Conservation (phyloP, 2,888 invertebrate genomes). For the Clanis bilineata region DNA sequence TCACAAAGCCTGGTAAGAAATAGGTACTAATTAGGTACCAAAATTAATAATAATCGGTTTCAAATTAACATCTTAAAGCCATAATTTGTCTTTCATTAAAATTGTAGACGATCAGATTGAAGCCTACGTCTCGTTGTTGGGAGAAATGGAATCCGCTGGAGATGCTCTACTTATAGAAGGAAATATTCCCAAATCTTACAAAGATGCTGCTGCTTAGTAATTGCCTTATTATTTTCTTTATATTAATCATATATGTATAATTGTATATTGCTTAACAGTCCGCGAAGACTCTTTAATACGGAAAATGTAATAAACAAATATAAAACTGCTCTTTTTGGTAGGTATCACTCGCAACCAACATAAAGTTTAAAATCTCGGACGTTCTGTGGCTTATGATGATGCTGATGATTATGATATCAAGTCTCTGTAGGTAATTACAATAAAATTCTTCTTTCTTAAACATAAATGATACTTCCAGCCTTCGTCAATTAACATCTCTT, state of each 20-base stretch:
- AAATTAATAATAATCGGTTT: neutral
- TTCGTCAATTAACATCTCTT: conserved; percentile 52
- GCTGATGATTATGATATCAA: no score
- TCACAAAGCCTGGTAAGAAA: conserved; percentile 59
- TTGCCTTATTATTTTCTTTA: conserved; percentile 27
- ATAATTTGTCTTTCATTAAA: neutral
- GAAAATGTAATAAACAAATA: no score
- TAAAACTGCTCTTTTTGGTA: no score
- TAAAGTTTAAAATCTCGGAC: no score
- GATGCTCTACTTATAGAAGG: conserved; percentile 53
- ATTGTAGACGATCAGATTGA: conserved; percentile 57
- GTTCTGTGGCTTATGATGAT: no score
- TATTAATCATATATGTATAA: no score
- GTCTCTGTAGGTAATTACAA: no score
- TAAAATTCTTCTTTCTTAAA: no score
- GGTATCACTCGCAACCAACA: no score
- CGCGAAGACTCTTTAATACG: no score
- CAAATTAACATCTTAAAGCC: neutral
- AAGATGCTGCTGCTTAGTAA: conserved; percentile 63
- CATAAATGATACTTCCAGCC: conserved; percentile 36
- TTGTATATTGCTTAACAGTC: no score
- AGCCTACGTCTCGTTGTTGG: conserved; percentile 58
- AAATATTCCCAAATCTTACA: conserved; percentile 55
- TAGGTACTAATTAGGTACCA: neutral
- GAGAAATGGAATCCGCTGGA: conserved; percentile 62